These are phyloP conservation scores for Hartigia nigra DNA, from an alignment of 2,888 invertebrate genomes.

Conservation along the genomic window DNA sequence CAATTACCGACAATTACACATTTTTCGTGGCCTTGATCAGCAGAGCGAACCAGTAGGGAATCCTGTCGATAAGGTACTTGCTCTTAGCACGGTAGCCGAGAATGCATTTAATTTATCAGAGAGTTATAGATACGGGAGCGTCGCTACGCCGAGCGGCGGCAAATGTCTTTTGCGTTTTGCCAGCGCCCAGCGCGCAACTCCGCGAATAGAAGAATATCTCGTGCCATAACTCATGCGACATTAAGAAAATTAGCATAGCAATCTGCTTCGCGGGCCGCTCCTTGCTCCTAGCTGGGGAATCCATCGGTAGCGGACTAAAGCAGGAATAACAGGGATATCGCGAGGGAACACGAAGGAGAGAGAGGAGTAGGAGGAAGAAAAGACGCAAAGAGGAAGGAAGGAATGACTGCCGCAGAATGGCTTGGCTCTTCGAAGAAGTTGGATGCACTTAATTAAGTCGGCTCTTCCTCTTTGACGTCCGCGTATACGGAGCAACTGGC, in stretches of 20 bases:
- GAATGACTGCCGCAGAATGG: constrained; percentile 51
- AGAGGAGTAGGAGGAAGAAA: constrained; percentile 24
- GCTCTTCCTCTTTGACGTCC: constrained; percentile 25
- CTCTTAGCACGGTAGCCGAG: constrained; percentile 13
- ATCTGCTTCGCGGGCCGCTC: constrained; percentile 32
- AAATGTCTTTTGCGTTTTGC: neutral
- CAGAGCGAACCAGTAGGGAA: neutral
- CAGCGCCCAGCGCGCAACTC: neutral
- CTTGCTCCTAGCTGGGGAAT: neutral
- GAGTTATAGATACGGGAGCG: constrained; percentile 42
- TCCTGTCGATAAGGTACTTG: constrained; percentile 6
- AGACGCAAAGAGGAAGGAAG: constrained; percentile 15
- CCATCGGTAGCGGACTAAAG: constrained; percentile 3
- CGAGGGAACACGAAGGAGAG: neutral
- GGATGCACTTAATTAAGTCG: constrained; percentile 61
- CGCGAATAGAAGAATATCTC: constrained; percentile 26
- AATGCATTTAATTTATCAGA: constrained; percentile 53
- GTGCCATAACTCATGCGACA: constrained; percentile 54
- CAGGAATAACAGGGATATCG: neutral
- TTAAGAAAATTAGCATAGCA: constrained; percentile 58
- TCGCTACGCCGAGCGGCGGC: neutral
- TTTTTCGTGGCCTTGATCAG: constrained; percentile 5
- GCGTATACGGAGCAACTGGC: neutral
- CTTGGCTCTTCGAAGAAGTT: constrained; percentile 57
- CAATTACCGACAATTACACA: constrained; percentile 51